Base-by-base conservation (phyloP, 2,113 vertebrate genomes). In the Salvelinus sp. region DNA sequence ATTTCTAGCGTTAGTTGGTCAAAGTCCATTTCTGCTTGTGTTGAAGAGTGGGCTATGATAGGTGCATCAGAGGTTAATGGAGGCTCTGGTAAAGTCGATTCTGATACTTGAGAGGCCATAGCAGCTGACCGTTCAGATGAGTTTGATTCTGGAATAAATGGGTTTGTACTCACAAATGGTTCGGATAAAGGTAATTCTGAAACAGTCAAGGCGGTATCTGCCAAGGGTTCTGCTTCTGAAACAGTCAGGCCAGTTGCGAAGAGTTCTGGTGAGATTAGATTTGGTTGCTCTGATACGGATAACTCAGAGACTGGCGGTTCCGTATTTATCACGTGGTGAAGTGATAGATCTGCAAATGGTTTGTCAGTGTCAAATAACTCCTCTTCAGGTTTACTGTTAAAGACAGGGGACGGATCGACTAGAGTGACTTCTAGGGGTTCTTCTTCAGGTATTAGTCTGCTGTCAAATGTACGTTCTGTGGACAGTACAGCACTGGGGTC, bases 321-420 rank as follows among this genome's bases (percentile, higher is more conserved):
- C 66, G 9, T n/a, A 20, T 38, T 18, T n/a, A 28, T 13, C 23
- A 44, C 16, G 22, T 27, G 66, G 18, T 38, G 28, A 18, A 22
- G 66, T 68, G 18, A n/a, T 30, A 38, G 66, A 33, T 7, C 27
- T 33, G 30, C 18, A 16, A 68, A 28, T 38, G 66, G 30, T 33
- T 68, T 68, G 30, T 20, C 66, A n/a, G 18, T 68, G 16, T 33
- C 66, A 68, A 68, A 33, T 62, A 16, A 62, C 58, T 62, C 58
- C 58, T 62, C 20, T 7, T 57, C 54, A 18, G 16, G 54, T 57
- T 62, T 22, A 62, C 58, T n/a, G 6, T 9, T 62, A 7, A n/a
- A 68, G 28, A 16, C 30, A 38, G 9, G 30, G 30, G 16, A 33
- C 18, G 14, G 5, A n/a, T 44, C 30, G 7, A 38, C 30, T 38